Evolutionary conservation across 2,797 vertebrate species (phyloP).

Genomic region (Gouania willdenowi): DNA sequence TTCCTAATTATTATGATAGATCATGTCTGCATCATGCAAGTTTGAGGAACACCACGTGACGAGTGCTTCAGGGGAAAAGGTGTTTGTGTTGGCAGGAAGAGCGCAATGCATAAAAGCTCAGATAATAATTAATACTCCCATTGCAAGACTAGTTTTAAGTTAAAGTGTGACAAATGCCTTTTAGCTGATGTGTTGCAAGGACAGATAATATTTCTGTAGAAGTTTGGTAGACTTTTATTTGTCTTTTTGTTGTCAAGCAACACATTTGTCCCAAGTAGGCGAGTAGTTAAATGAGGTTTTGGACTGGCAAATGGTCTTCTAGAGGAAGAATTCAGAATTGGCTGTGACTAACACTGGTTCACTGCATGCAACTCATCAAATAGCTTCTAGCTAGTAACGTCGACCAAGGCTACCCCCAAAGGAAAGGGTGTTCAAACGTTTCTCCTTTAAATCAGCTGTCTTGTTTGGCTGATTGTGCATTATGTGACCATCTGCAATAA

Average conservation of each 20-base stretch:
- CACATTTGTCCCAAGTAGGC: no score
- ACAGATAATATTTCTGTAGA: conserved; percentile 9
- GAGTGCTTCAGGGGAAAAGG: conserved; percentile 81
- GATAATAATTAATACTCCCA: conserved; percentile 3
- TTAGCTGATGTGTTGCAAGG: neutral
- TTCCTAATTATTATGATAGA: conserved; percentile 94
- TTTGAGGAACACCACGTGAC: conserved; percentile 86
- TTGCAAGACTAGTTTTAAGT: no score
- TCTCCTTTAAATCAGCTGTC: conserved; percentile 69
- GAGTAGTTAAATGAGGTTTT: no score
- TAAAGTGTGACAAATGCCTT: no score
- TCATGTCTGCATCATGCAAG: conserved; percentile 94
- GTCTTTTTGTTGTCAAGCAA: no score
- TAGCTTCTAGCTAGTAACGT: conserved; percentile 44
- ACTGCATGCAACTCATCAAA: conserved; percentile 37
- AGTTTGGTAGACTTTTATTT: no score
- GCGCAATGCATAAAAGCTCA: conserved; percentile 44
- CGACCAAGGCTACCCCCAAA: conserved; percentile 64
- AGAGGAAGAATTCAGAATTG: conserved; percentile 38
- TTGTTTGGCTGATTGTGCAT: conserved; percentile 80
- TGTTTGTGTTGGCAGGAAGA: conserved; percentile 80
- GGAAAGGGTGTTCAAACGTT: conserved; percentile 60
- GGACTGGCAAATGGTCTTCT: conserved; percentile 27
- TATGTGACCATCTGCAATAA: conserved; percentile 77
- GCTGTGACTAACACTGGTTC: conserved; percentile 47